phyloP scores from a whole-genome alignment of 2,797 vertebrate genomes.

The Jordanella pulchra region DNA sequence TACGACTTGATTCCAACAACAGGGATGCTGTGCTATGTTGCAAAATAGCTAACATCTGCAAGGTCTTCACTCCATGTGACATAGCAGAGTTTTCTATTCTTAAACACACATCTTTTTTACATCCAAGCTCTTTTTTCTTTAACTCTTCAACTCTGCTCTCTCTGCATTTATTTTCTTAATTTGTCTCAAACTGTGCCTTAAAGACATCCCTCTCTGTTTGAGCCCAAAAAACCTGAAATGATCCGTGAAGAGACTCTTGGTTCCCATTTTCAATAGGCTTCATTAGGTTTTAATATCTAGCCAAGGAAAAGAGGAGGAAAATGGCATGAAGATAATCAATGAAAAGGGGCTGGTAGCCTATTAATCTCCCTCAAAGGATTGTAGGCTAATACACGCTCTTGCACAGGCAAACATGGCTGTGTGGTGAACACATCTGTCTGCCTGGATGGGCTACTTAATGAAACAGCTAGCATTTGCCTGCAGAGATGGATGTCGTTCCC shows the following conservation, averaged over 20 bases:
- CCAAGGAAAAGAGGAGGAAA: conserved; percentile 70
- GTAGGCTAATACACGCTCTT: conserved; percentile 80
- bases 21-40: conserved; percentile 75
- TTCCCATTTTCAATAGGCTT: conserved; percentile 81
- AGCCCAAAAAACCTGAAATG: conserved; percentile 85
- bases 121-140: conserved; percentile 52
- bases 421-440: conserved; percentile 80
- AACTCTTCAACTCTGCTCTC: conserved; percentile 49
- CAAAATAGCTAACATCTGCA: conserved; percentile 84
- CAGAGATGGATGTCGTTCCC: conserved; percentile 76
- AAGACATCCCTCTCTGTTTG: conserved; percentile 83
- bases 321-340: conserved; percentile 85
- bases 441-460: conserved; percentile 85
- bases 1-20: conserved; percentile 77
- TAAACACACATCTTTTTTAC: conserved; percentile 76
- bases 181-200: conserved; percentile 82
- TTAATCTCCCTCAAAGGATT: conserved; percentile 84
- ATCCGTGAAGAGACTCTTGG: conserved; percentile 79
- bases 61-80: conserved; percentile 71
- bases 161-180: conserved; percentile 85
- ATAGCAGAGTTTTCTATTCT: conserved; percentile 74
- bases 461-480: conserved; percentile 78
- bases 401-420: conserved; percentile 81
- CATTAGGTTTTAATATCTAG: conserved; percentile 86
- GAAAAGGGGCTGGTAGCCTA: conserved; percentile 80